A percentile compares a stretch with the other conserved stretches of the same genome.
phyloP scores from a whole-genome alignment of 2,888 invertebrate genomes.

The Shargacucullia verbasci region DNA sequence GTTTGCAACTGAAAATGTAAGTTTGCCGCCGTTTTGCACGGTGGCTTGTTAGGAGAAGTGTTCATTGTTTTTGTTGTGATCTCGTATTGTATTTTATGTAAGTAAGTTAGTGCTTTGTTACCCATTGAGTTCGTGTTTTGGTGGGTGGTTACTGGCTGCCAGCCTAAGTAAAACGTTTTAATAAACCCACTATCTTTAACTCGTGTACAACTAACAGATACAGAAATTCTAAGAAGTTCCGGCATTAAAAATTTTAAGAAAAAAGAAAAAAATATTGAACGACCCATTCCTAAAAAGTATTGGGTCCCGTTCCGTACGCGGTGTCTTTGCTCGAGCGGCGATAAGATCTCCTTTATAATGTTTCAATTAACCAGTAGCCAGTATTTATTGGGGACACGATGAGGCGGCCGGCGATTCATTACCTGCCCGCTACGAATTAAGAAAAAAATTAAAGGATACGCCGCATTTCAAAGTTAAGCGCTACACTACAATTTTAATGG shows the following conservation, averaged over 20 bases:
- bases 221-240: conserved; percentile 62
- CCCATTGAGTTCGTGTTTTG: conserved; percentile 68
- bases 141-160: conserved; percentile 62
- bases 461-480: conserved; percentile 66
- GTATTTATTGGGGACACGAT: conserved; percentile 84
- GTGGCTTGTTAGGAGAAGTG: conserved; percentile 79
- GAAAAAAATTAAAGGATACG: conserved; percentile 71
- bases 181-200: conserved; percentile 45
- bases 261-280: conserved; percentile 61
- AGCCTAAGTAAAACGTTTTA: conserved; percentile 31
- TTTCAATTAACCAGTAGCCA: conserved; percentile 89
- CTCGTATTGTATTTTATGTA: conserved; percentile 70
- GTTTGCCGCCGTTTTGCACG: conserved; percentile 69
- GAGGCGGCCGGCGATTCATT: conserved; percentile 75
- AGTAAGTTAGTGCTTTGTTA: conserved; percentile 68
- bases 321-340: conserved; percentile 74
- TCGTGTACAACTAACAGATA: conserved; percentile 53
- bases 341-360: conserved; percentile 87
- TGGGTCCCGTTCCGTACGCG: conserved; percentile 68
- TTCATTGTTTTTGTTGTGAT: conserved; percentile 76
- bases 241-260: conserved; percentile 53
- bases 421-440: conserved; percentile 72
- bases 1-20: conserved; percentile 28
- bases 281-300: conserved; percentile 73
- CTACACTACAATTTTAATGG: conserved; percentile 48